These are phyloP conservation scores for Amblyornis subalaris DNA, from an alignment of 2,113 vertebrate genomes.

Conservation along the genomic window DNA sequence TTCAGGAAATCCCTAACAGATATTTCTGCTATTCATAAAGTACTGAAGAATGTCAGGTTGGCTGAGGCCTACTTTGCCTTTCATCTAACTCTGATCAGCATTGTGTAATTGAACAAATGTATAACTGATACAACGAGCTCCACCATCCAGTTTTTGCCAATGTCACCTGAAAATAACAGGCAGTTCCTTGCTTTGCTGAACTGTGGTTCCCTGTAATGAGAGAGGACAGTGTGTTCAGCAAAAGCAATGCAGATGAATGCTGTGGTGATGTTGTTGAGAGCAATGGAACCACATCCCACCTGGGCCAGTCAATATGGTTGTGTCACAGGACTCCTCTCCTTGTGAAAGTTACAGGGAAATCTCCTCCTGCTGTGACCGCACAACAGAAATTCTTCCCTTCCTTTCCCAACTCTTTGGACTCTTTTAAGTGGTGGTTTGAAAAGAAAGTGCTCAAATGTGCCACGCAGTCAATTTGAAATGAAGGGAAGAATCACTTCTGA, in stretches of 20 bases:
- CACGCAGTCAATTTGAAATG: background rate
- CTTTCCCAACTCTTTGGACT: background rate
- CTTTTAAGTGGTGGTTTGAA: background rate
- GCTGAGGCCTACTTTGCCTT: background rate
- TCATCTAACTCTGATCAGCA: background rate
- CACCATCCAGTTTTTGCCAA: background rate
- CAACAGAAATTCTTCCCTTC: background rate
- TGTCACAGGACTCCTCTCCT: background rate
- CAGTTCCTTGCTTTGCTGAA: background rate
- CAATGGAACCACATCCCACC: background rate
- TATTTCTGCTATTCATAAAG: background rate
- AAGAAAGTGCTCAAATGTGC: background rate
- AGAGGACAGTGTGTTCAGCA: background rate
- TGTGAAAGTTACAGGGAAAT: background rate
- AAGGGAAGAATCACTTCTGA: background rate
- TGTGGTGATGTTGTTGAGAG: background rate
- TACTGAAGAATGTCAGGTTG: background rate
- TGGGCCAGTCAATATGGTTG: fast-evolving
- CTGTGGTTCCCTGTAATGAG: background rate
- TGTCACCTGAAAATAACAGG: background rate
- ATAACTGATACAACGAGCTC: background rate
- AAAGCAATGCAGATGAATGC: background rate
- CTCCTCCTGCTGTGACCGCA: background rate
- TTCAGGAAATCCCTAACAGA: background rate
- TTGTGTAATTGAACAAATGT: background rate